Conservation (phyloP, 2,888 invertebrate species). For the Oxyteleia sp. region DNA sequence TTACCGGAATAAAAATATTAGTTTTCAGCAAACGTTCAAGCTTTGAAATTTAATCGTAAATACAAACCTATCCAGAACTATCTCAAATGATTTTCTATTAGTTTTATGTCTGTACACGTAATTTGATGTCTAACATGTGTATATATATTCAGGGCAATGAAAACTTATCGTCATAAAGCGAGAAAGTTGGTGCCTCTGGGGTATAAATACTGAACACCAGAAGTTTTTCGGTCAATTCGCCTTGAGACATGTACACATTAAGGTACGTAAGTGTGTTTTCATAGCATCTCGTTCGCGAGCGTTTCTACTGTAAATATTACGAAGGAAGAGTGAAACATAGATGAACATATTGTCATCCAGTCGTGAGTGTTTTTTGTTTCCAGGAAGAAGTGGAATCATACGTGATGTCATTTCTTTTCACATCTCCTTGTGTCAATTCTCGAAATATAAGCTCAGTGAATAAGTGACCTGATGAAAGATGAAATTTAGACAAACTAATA, state of each 20-base stretch:
- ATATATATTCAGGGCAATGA: slow-evolving; percentile 32
- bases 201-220: slow-evolving; percentile 28
- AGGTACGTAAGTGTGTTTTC: slow-evolving; percentile 25
- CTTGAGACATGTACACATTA: slow-evolving; percentile 39
- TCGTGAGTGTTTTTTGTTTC: slow-evolving; percentile 17
- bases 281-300: slow-evolving; percentile 4
- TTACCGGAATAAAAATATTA: too few relatives aligned
- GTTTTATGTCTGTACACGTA: slow-evolving; percentile 14
- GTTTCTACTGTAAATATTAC: slow-evolving; percentile 35
- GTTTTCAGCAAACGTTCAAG: too few relatives aligned
- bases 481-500: too few relatives aligned
- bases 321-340: slow-evolving; percentile 37
- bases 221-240: slow-evolving; percentile 56
- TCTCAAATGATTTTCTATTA: not conserved
- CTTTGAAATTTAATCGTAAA: not conserved
- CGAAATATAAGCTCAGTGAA: too few relatives aligned
- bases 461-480: too few relatives aligned
- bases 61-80: not conserved
- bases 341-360: slow-evolving; percentile 43
- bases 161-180: slow-evolving; percentile 43
- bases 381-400: not conserved
- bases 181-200: slow-evolving; percentile 36
- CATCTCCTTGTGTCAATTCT: too few relatives aligned
- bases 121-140: slow-evolving; percentile 30
- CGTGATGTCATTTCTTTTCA: too few relatives aligned